Percentiles rank a stretch among this genome's conserved stretches.
These are phyloP conservation scores for Balearica regulorum DNA, from an alignment of 2,797 vertebrate genomes.

Conservation along the genomic window DNA sequence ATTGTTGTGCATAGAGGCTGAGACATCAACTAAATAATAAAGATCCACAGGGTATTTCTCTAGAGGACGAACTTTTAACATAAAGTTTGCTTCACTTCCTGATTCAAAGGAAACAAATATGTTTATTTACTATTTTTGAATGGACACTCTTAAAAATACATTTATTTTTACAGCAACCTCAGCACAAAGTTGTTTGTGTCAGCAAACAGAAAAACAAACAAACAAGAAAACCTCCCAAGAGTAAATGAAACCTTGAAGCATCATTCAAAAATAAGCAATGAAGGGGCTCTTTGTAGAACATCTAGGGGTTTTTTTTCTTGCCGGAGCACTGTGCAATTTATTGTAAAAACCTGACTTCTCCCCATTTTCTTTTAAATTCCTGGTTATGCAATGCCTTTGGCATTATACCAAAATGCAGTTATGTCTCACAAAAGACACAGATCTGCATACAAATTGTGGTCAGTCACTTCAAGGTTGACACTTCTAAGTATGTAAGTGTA, in stretches of 20 bases:
- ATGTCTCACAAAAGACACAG: background rate
- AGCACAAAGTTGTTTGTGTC: background rate
- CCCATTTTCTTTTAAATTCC: constrained; percentile 8
- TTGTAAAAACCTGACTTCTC: constrained; percentile 4
- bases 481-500: background rate
- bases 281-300: background rate
- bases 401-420: background rate
- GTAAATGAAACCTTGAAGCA: background rate
- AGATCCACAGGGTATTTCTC: constrained; percentile 94
- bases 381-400: constrained; percentile 9
- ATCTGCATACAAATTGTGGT: constrained; percentile 33
- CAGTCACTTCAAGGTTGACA: constrained; percentile 17
- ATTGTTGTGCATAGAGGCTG: constrained; percentile 95
- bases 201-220: constrained; percentile 5
- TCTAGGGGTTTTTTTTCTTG: background rate
- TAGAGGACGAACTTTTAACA: constrained; percentile 86
- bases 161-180: background rate
- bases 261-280: background rate
- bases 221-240: background rate
- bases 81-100: constrained; percentile 88
- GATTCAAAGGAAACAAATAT: constrained; percentile 56
- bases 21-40: constrained; percentile 97
- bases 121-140: constrained; percentile 7
- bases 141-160: background rate
- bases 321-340: background rate